A percentile compares a stretch with the other conserved stretches of the same genome.
phyloP scores from a whole-genome alignment of 2,888 invertebrate genomes.

The Agrotis exclamationis region DNA sequence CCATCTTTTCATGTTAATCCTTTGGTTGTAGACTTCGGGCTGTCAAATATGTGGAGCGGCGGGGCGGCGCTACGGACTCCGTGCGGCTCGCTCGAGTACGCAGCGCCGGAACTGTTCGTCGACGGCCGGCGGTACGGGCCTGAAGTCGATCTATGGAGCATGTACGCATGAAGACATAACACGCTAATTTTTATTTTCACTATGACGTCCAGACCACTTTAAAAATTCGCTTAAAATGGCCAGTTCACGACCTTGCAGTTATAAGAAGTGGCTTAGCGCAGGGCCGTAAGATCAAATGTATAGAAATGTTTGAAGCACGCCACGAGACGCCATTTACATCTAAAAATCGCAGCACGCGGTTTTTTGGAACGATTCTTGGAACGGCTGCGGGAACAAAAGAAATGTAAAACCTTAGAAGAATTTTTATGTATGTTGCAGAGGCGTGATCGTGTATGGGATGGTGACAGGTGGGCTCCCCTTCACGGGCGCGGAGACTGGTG shows the following conservation, averaged over 20 bases:
- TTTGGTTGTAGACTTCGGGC: conserved; percentile 92
- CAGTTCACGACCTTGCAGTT: too few relatives aligned
- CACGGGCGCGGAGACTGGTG: conserved; percentile 76
- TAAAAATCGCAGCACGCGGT: too few relatives aligned
- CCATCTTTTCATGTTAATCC: not conserved
- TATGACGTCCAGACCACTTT: too few relatives aligned
- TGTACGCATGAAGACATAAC: conserved; percentile 86
- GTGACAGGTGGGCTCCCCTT: conserved; percentile 94
- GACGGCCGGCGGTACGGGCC: conserved; percentile 93
- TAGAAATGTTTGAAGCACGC: too few relatives aligned
- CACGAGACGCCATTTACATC: too few relatives aligned
- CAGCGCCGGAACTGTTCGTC: conserved; percentile 94
- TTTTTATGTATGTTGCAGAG: conserved; percentile 83
- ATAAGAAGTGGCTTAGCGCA: too few relatives aligned
- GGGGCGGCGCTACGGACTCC: conserved; percentile 93
- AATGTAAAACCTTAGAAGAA: not conserved
- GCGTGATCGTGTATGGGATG: conserved; percentile 95
- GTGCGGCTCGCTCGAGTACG: conserved; percentile 95
- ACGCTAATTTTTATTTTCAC: not conserved
- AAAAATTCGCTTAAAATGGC: too few relatives aligned
- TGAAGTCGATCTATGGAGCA: conserved; percentile 95
- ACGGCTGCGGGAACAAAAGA: too few relatives aligned
- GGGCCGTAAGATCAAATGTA: too few relatives aligned
- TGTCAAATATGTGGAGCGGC: conserved; percentile 93
- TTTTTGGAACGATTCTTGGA: too few relatives aligned